Evolutionary conservation across 2,888 invertebrate genomes (phyloP).

Genomic region (Xestia ashworthii): DNA sequence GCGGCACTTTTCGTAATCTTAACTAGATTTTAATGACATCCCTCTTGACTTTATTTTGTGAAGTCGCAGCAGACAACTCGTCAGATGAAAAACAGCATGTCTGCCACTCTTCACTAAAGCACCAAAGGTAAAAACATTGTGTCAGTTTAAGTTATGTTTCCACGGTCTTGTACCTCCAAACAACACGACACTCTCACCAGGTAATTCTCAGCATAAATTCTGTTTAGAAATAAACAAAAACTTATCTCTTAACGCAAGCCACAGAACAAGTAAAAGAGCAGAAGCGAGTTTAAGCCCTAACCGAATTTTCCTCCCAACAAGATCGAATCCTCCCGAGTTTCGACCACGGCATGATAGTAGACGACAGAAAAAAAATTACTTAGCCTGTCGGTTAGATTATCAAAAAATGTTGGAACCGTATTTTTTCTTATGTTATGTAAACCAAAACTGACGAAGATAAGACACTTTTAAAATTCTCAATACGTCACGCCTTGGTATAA

Average conservation of each 20-base stretch:
- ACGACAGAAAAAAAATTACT: no score
- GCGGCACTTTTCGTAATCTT: not conserved
- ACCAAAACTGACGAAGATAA: no score
- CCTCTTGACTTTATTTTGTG: no score
- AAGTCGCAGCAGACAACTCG: no score
- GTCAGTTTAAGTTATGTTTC: not conserved
- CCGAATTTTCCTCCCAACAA: not conserved
- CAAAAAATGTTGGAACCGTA: no score
- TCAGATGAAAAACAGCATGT: not conserved
- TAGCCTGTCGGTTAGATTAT: no score
- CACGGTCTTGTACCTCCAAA: not conserved
- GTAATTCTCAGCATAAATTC: slow-evolving; percentile 26
- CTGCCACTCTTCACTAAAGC: not conserved
- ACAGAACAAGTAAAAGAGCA: not conserved
- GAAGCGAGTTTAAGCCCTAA: not conserved
- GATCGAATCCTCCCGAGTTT: not conserved
- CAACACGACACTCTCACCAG: not conserved
- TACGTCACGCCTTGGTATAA: no score
- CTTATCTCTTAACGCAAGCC: slow-evolving; percentile 36
- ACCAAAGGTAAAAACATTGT: not conserved
- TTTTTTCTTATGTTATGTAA: no score
- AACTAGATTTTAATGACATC: not conserved
- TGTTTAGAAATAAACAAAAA: slow-evolving; percentile 53
- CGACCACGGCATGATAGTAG: no score
- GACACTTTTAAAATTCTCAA: no score